phyloP scores from a whole-genome alignment of 1,140 invertebrate genomes.

The Solen grandis region DNA sequence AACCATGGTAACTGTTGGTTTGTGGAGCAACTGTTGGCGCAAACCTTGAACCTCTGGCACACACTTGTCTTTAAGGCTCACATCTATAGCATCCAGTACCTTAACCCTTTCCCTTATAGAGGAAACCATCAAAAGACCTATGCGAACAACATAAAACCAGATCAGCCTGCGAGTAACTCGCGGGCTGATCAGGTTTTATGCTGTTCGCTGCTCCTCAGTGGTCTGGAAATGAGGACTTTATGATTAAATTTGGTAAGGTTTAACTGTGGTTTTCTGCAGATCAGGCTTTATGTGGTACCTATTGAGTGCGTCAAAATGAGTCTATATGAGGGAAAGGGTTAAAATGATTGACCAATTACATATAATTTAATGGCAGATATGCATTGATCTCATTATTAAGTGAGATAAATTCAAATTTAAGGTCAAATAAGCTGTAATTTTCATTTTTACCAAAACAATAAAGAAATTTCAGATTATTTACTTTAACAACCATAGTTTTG shows the following conservation, averaged over 20 bases:
- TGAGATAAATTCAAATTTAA: background rate
- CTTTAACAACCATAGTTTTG: too few relatives aligned
- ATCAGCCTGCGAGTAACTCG: too few relatives aligned
- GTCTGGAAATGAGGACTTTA: background rate
- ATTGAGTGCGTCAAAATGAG: too few relatives aligned
- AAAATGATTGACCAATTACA: too few relatives aligned
- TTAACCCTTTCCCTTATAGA: too few relatives aligned
- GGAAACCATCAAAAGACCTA: too few relatives aligned
- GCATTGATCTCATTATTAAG: background rate
- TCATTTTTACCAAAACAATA: background rate
- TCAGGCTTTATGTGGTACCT: background rate
- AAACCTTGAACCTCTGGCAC: constrained; percentile 1
- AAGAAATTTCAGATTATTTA: too few relatives aligned
- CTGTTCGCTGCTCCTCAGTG: too few relatives aligned
- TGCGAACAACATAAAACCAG: too few relatives aligned
- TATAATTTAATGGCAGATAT: background rate
- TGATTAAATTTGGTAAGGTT: background rate
- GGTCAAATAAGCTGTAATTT: background rate
- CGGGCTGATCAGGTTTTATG: too few relatives aligned
- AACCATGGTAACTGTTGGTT: background rate
- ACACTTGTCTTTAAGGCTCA: background rate
- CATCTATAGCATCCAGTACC: background rate
- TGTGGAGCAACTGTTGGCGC: background rate
- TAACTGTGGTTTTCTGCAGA: too few relatives aligned
- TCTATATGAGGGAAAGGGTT: too few relatives aligned